Evolutionary conservation across 1,140 invertebrate genomes (phyloP), one percentile per base, ranked within the genome.

Genomic region (Pantala flavescens): DNA sequence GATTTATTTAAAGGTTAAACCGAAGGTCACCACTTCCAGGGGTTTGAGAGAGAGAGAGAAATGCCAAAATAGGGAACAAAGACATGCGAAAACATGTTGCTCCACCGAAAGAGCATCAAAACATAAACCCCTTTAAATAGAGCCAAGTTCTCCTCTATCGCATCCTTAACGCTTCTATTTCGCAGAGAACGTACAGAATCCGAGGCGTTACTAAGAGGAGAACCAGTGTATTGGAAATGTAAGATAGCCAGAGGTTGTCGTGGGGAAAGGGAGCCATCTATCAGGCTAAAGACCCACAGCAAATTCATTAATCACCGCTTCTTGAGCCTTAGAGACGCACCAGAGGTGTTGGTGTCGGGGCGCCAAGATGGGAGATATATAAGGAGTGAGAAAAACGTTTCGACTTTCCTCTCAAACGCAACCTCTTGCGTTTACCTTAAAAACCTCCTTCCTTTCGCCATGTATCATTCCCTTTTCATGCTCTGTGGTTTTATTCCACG

Each of bases 291-390:
- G 49, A 63, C 49, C 49, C 49, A 16, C 3, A 63, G 49, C 49
- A 63, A 63, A 63, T 21, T 63, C 49, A 63, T 63, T 63, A 63
- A 63, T 63, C 49, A 63, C 49, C 49, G 49, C 49, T 63, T 63
- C 49, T 63, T 63, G 49, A 16, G 49, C 49, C 28, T 36, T 16
- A 63, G 49, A 63, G n/a, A 63, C 49, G 49, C 49, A 21, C 16
- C 49, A 63, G 49, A 63, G 49, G 49, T 63, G 49, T 5, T 63
- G 49, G 49, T 14, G 49, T 63, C n/a, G n/a, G 12, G 49, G 49
- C 16, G 49, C 49, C 3, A 63, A 21, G 49, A 63, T 63, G 49
- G 49, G 12, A 63, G n/a, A 63, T 3, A 63, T 16, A 63, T 16
- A 63, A 63, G 49, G 16, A 63, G 49, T 36, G 28, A 36, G 28